These are phyloP conservation scores for Zosterops lateralis DNA, from an alignment of 2,113 vertebrate genomes.

Conservation along the genomic window DNA sequence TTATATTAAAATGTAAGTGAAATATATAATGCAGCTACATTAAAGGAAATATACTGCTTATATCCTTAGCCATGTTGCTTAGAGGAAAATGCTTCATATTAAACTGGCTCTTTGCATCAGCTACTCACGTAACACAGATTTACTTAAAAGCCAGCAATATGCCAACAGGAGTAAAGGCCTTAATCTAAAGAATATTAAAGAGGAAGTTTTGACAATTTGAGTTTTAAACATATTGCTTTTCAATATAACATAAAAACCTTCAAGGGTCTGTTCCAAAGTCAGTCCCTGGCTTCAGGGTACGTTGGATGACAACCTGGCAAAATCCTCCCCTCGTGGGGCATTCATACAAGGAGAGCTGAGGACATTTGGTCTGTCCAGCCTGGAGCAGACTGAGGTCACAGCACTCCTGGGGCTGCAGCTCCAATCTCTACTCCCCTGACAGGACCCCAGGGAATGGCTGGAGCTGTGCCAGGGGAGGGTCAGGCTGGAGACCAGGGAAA, in stretches of 20 bases:
- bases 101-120: neutral
- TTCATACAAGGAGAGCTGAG: neutral
- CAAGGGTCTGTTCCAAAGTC: neutral
- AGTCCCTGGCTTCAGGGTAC: neutral
- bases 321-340: neutral
- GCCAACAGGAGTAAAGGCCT: neutral
- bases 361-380: neutral
- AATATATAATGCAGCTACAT: neutral
- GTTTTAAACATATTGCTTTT: neutral
- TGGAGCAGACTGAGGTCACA: neutral
- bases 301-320: neutral
- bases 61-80: neutral
- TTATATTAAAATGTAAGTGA: constrained; percentile 34
- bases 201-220: neutral
- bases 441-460: neutral
- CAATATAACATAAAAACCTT: neutral
- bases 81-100: neutral
- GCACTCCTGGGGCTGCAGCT: neutral
- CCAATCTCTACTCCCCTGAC: neutral
- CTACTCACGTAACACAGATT: neutral
- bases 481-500: neutral
- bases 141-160: neutral
- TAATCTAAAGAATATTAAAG: neutral
- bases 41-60: neutral
- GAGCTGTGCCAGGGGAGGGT: neutral